These are phyloP conservation scores for Motacilla tschutschensis DNA, from an alignment of 2,113 vertebrate species.

Conservation along the genomic window DNA sequence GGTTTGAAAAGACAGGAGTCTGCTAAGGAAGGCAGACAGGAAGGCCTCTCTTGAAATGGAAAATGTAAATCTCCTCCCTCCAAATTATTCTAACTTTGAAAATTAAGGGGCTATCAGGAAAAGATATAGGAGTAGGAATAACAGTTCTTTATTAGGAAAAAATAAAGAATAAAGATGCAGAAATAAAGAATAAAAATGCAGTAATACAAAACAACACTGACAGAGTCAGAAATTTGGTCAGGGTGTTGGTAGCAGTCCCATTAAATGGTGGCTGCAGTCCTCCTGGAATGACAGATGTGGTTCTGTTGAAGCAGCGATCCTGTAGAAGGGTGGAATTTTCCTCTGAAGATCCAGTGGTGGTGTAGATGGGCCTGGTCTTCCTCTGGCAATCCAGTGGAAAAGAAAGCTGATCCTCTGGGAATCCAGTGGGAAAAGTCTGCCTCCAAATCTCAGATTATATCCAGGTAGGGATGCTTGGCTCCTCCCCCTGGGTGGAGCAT, in stretches of 20 bases:
- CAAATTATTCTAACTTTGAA: neutral
- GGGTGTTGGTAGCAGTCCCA: neutral
- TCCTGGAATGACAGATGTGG: neutral
- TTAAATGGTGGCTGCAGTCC: neutral
- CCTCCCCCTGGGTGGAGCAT: no score
- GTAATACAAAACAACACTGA: neutral
- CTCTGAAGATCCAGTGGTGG: neutral
- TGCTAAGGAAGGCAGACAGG: neutral
- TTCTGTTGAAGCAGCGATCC: neutral
- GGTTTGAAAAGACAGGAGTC: neutral
- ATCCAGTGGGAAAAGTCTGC: no score
- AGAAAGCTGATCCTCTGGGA: no score
- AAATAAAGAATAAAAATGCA: neutral
- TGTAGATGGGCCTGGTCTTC: neutral
- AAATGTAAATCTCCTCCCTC: neutral
- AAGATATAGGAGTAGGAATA: neutral
- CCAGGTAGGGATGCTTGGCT: no score
- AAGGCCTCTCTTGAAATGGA: neutral
- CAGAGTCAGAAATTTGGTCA: neutral
- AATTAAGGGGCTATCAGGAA: neutral
- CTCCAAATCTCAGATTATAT: no score
- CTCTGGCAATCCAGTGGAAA: no score
- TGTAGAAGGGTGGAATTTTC: neutral
- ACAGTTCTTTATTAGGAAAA: neutral
- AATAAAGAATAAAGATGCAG: neutral